Evolutionary conservation across 2,113 vertebrate genomes (phyloP).

Genomic region (Litocranius walleri): DNA sequence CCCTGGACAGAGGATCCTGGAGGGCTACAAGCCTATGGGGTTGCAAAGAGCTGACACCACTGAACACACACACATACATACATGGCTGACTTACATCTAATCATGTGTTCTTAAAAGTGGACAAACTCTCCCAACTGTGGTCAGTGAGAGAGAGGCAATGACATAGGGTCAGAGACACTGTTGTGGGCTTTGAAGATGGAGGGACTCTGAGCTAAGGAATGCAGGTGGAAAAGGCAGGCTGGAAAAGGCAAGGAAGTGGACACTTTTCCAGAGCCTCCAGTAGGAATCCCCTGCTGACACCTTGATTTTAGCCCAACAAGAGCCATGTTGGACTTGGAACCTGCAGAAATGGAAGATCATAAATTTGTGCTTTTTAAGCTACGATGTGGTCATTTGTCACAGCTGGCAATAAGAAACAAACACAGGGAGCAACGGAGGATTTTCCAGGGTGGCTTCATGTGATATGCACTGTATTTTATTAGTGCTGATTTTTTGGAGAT

Average conservation of each 20-base stretch:
- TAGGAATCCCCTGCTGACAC: neutral
- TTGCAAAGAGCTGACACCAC: fast-evolving
- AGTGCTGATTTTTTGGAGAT: neutral
- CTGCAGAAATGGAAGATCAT: neutral
- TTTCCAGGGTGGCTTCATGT: neutral
- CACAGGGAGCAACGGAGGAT: neutral
- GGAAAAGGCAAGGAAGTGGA: neutral
- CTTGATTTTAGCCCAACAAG: neutral
- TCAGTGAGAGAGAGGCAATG: neutral
- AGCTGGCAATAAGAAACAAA: neutral
- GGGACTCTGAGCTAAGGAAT: neutral
- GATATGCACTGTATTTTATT: neutral
- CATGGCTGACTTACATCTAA: neutral
- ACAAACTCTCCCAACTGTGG: neutral
- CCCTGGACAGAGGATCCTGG: neutral
- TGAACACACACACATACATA: neutral
- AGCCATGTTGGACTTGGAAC: neutral
- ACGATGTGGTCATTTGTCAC: neutral
- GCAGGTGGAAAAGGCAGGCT: neutral
- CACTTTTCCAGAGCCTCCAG: neutral
- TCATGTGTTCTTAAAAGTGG: neutral
- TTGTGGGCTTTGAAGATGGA: neutral
- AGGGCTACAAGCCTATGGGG: neutral
- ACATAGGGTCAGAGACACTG: neutral
- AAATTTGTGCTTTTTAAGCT: neutral